Base-by-base conservation (phyloP, 2,797 vertebrate genomes). In the Sebastes minor region DNA sequence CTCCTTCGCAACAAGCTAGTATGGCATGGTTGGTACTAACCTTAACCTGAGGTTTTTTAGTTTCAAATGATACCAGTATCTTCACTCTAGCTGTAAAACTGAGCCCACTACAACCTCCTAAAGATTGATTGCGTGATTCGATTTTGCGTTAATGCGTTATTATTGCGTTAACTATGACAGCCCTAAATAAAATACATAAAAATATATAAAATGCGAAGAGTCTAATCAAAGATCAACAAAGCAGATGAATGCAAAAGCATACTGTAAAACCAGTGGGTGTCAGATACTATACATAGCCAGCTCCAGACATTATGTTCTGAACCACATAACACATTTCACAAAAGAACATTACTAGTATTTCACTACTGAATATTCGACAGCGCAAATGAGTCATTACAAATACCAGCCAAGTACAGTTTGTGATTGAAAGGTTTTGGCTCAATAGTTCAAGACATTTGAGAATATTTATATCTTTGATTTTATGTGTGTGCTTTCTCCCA, bases 371-470 rank as follows among this genome's bases (percentile, higher is more conserved):
- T 70, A 77, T 82, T 60, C 75, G 71, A 80, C 64, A 55, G 61
- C 14, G 32, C 13, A 42, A 57, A 59, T 82, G 74, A 88, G 28
- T 88, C 81, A 83, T 68, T 63, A 74, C 20, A 66, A 75, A 49
- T 23, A 35, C 38, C 49, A 56, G 14, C 63, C 13, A 3, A 20
- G 32, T 23, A 27, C 6, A 1, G 28, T 53, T 56, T 38, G 55
- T 71, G 71, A 74, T 59, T 67, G 32, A 80, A 68, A 82, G 46
- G 57, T 81, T 84, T 74, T 76, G 67, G 38, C 59, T 49, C 14
- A 55, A 25, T 74, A 68, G 35, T 65, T 81, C 22, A 46, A 76
- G 60, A 49, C 61, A 55, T 84, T 78, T 80, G 18, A 60, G 61
- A 38, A 63, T 69, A 71, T 77, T 71, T 57, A 32, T 35, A n/a